Conservation (phyloP, 2,888 invertebrate genomes). For the Watsonalla cultraria region DNA sequence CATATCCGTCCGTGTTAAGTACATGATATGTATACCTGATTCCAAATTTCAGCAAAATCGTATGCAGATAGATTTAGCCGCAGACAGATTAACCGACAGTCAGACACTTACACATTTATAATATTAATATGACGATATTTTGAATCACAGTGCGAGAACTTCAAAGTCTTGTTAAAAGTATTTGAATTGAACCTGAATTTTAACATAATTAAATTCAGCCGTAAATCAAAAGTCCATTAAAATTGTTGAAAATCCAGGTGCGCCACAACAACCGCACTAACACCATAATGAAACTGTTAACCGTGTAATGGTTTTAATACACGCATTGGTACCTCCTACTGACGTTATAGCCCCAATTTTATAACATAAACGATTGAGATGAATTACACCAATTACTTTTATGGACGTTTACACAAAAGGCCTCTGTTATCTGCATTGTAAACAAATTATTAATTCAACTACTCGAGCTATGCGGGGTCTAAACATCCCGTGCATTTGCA, state of each 20-base stretch:
- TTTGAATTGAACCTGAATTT: no score
- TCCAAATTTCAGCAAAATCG: no score
- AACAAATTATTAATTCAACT: conserved; percentile 53
- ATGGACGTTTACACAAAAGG: conserved; percentile 50
- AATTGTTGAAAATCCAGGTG: conserved; percentile 16
- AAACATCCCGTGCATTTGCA: conserved; percentile 34
- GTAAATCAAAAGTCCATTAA: conserved; percentile 1
- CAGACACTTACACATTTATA: no score
- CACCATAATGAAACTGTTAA: conserved; percentile 28
- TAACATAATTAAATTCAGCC: not conserved
- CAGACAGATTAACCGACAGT: no score
- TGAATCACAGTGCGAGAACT: no score
- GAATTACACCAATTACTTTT: conserved; percentile 65
- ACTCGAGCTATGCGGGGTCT: conserved; percentile 32
- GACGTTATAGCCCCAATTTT: conserved; percentile 41
- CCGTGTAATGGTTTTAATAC: conserved; percentile 34
- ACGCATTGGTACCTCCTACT: conserved; percentile 18
- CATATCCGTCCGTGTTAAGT: no score
- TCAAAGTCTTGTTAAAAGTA: no score
- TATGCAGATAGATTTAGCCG: no score
- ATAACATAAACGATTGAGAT: conserved; percentile 51
- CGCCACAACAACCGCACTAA: conserved; percentile 5
- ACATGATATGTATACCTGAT: no score
- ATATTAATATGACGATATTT: no score
- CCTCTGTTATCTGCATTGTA: conserved; percentile 46